Evolutionary conservation across 2,888 invertebrate species (phyloP).

Genomic region (Noctuana brunneofusca): DNA sequence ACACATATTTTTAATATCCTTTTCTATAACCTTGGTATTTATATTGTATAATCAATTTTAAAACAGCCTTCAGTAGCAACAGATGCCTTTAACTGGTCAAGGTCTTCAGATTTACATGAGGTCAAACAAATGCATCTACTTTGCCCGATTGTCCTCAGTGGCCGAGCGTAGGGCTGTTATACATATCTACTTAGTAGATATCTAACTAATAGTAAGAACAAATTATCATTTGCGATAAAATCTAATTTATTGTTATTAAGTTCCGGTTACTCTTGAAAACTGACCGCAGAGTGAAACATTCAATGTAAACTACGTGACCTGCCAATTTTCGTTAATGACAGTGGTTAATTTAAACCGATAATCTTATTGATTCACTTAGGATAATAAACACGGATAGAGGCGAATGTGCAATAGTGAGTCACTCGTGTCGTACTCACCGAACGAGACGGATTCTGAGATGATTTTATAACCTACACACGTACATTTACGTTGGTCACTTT

Average conservation of each 20-base stretch:
- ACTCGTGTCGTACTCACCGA: not conserved
- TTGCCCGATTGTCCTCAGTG: not conserved
- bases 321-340: not conserved
- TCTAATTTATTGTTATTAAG: not conserved
- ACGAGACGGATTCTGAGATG: constrained; percentile 33
- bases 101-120: not conserved
- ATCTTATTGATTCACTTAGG: not conserved
- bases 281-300: not conserved
- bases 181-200: no score
- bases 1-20: no score
- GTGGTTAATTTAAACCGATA: not conserved
- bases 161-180: not conserved
- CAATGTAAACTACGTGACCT: not conserved
- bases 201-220: no score
- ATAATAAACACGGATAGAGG: not conserved
- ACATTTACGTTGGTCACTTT: constrained; percentile 18
- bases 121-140: not conserved
- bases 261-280: not conserved
- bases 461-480: constrained; percentile 34
- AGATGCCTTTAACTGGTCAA: no score
- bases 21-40: no score
- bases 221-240: no score
- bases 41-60: no score
- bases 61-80: no score
- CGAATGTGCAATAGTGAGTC: constrained; percentile 23